Conservation (phyloP, 2,888 invertebrate genomes). For the Thumatha senex region DNA sequence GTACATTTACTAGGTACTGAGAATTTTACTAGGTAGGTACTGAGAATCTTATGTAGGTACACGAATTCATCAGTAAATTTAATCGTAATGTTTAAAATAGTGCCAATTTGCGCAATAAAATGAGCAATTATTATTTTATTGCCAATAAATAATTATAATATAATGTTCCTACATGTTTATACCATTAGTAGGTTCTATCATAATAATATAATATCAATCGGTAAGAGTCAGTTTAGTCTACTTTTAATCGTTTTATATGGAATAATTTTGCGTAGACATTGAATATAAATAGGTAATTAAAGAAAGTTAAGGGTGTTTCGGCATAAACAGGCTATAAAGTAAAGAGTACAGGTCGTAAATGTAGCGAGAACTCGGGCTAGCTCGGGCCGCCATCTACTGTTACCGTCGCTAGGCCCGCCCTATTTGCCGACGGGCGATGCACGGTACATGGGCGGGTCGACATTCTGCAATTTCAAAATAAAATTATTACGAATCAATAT, state of each 20-base stretch:
- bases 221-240: slow-evolving; percentile 17
- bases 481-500: neutral
- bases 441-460: slow-evolving; percentile 26
- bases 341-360: slow-evolving; percentile 36
- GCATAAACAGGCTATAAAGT: slow-evolving; percentile 46
- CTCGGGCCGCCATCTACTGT: slow-evolving; percentile 15
- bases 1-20: no score
- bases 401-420: slow-evolving; percentile 27
- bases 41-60: no score
- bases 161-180: slow-evolving; percentile 22
- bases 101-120: slow-evolving; percentile 55
- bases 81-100: slow-evolving; percentile 47
- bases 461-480: neutral
- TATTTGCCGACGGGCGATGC: slow-evolving; percentile 23
- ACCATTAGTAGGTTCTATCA: slow-evolving; percentile 24
- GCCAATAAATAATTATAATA: slow-evolving; percentile 42
- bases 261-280: slow-evolving; percentile 12
- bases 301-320: slow-evolving; percentile 31
- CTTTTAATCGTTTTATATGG: slow-evolving; percentile 5
- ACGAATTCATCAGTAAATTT: slow-evolving; percentile 33
- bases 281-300: slow-evolving; percentile 30
- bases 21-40: no score
- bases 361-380: slow-evolving; percentile 19
- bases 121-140: slow-evolving; percentile 50
- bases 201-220: slow-evolving; percentile 10